Evolutionary conservation across 2,797 vertebrate species (phyloP).

Genomic region (Pseudochaenichthys georgianus): DNA sequence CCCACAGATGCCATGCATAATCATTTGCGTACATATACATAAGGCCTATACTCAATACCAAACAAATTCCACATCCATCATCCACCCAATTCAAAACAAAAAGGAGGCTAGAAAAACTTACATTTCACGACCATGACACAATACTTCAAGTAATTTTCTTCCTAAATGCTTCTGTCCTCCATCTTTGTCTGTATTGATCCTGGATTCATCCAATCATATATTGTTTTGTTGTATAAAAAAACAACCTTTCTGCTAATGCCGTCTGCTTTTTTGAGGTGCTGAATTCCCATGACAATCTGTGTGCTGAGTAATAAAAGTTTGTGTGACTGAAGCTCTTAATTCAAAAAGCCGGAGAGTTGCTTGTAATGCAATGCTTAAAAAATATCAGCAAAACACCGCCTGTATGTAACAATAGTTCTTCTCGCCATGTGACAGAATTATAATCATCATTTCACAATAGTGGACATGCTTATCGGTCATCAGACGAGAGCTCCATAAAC

Average conservation of each 20-base stretch:
- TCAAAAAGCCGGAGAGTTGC: neutral
- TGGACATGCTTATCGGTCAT: conserved; percentile 73
- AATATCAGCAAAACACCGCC: neutral
- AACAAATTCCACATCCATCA: neutral
- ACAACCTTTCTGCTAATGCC: neutral
- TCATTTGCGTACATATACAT: neutral
- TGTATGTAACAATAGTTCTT: conserved; percentile 52
- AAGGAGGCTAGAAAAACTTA: neutral
- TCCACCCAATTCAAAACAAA: neutral
- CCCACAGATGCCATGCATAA: neutral
- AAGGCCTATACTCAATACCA: neutral
- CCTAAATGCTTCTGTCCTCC: neutral
- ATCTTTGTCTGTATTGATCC: conserved; percentile 16
- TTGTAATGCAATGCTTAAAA: conserved; percentile 8
- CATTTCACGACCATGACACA: too few relatives aligned
- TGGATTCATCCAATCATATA: neutral
- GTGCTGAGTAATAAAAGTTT: neutral
- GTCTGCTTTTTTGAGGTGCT: conserved; percentile 2
- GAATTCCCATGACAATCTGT: neutral
- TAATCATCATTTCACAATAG: conserved; percentile 69
- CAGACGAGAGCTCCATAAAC: conserved; percentile 73
- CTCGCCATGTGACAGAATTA: conserved; percentile 56
- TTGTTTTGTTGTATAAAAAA: neutral
- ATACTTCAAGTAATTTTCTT: conserved; percentile 1
- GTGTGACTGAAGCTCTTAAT: neutral